Conservation (phyloP, 2,888 invertebrate species). For the Xylophagus ater region DNA sequence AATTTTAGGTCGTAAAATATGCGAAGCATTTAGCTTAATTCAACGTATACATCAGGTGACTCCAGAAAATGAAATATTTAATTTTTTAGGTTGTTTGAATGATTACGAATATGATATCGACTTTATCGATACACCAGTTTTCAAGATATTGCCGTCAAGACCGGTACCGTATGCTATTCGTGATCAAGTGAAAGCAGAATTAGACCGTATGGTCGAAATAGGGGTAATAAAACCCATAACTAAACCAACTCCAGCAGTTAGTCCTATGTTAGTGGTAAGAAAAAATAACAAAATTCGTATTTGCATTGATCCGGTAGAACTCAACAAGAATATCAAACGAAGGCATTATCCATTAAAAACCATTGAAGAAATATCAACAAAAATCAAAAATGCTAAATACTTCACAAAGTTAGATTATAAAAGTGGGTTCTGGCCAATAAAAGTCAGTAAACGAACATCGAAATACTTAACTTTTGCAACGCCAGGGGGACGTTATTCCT, state of each 20-base stretch:
- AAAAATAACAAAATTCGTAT: conserved; percentile 11
- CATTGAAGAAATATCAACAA: conserved; percentile 9
- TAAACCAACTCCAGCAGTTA: conserved; percentile 16
- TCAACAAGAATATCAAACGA: conserved; percentile 4
- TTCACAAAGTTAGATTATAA: conserved; percentile 17
- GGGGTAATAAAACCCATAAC: too few species aligned
- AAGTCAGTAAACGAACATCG: conserved; percentile 14
- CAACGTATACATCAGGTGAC: background rate
- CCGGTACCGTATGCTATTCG: conserved; percentile 9
- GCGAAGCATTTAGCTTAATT: background rate
- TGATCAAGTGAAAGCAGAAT: too few species aligned
- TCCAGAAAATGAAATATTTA: background rate
- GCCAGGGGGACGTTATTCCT: conserved; percentile 18
- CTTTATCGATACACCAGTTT: too few species aligned
- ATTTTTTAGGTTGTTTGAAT: conserved; percentile 12
- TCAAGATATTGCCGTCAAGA: conserved; percentile 10
- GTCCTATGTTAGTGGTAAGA: conserved; percentile 10
- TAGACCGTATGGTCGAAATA: too few species aligned
- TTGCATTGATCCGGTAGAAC: conserved; percentile 5
- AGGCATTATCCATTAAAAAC: conserved; percentile 5
- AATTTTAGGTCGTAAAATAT: background rate
- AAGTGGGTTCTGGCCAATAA: conserved; percentile 16
- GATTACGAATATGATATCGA: conserved; percentile 12
- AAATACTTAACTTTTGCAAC: conserved; percentile 18
- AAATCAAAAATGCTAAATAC: conserved; percentile 8